Percentiles rank a stretch among this genome's conserved stretches.
Conservation (phyloP, 2,113 vertebrate species). For the Ifrita kowaldi region DNA sequence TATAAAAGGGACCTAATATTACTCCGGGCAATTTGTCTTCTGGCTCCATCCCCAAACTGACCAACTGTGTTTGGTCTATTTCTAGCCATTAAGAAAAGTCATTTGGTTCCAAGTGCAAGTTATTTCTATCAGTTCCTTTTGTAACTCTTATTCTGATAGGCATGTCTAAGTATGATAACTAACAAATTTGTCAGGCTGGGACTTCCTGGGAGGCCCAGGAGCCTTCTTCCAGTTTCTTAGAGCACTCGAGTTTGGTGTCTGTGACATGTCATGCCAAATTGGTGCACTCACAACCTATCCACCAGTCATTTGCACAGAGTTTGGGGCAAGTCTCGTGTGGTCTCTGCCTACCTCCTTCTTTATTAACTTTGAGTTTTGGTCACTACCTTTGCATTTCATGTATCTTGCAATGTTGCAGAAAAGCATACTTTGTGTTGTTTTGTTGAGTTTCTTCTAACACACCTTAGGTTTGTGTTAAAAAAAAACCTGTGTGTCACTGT, state of each 20-base stretch:
- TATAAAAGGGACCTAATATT: neutral
- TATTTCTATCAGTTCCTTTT: neutral
- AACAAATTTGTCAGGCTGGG: neutral
- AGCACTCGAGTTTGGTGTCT: neutral
- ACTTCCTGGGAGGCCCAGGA: neutral
- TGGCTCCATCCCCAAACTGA: neutral
- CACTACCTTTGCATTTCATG: neutral
- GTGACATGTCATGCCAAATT: neutral
- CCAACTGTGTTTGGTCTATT: neutral
- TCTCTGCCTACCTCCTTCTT: neutral
- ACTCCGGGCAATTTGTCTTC: neutral
- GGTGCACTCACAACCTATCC: neutral
- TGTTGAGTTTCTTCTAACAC: neutral
- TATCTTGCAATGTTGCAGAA: neutral
- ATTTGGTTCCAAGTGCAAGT: neutral
- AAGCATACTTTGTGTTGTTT: neutral
- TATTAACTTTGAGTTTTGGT: neutral
- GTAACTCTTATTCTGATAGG: neutral
- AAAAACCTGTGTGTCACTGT: neutral
- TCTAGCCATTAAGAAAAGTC: neutral
- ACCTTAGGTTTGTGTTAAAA: neutral
- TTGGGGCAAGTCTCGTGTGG: neutral
- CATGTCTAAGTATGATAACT: neutral
- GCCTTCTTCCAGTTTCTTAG: neutral
- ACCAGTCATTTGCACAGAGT: neutral